Evolutionary conservation across 2,888 invertebrate species (phyloP).

Genomic region (Ennomos erosarius): DNA sequence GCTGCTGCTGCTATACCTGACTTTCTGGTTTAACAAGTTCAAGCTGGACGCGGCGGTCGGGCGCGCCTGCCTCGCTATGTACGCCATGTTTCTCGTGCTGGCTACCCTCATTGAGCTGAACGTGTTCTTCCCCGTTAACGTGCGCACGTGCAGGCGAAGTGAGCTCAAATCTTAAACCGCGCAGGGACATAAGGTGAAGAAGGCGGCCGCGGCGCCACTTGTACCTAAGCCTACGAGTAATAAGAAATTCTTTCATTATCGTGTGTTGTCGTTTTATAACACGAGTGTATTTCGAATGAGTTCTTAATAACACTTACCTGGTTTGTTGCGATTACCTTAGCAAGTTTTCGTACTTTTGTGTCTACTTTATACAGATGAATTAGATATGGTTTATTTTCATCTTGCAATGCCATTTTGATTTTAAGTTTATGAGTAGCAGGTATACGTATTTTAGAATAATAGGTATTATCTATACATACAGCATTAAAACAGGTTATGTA

Average conservation of each 20-base stretch:
- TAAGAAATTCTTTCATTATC: constrained; percentile 38
- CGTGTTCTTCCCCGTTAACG: constrained; percentile 96
- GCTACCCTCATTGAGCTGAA: constrained; percentile 97
- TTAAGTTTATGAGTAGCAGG: constrained; percentile 12
- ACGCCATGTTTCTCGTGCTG: constrained; percentile 93
- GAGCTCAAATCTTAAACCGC: constrained; percentile 69
- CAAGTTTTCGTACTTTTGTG: constrained; percentile 24
- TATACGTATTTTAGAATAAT: constrained; percentile 15
- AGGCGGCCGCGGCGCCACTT: constrained; percentile 50
- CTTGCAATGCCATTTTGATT: constrained; percentile 23
- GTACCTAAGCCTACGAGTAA: constrained; percentile 35
- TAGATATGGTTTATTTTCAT: constrained; percentile 9
- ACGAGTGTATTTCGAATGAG: constrained; percentile 41
- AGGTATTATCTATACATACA: background rate
- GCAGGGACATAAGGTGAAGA: constrained; percentile 53
- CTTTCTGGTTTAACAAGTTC: constrained; percentile 94
- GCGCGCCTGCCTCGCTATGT: constrained; percentile 93
- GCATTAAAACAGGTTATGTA: background rate
- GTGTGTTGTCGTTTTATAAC: constrained; percentile 38
- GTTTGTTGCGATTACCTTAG: constrained; percentile 12
- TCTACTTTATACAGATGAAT: constrained; percentile 10
- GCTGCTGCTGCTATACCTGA: constrained; percentile 92
- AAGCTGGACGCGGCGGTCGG: constrained; percentile 94
- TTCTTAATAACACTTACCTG: constrained; percentile 5
- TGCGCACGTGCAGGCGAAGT: constrained; percentile 91